phyloP scores from a whole-genome alignment of 2,888 invertebrate genomes.

The Drosophila diplacantha region DNA sequence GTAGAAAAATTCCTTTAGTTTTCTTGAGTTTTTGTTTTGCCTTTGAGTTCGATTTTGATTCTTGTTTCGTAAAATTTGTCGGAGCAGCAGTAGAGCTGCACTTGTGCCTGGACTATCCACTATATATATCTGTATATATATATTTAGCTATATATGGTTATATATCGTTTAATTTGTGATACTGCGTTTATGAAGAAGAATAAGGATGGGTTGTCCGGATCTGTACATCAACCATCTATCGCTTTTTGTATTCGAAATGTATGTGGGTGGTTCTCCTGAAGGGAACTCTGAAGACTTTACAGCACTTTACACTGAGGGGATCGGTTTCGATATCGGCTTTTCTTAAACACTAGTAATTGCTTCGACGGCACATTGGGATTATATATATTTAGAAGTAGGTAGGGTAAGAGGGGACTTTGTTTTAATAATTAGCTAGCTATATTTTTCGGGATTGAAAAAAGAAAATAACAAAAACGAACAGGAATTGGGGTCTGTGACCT shows the following conservation, averaged over 20 bases:
- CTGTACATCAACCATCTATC: conserved; percentile 17
- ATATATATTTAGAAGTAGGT: conserved; percentile 3
- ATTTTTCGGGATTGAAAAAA: conserved; percentile 12
- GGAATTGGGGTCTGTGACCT: conserved; percentile 17
- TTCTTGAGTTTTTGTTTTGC: conserved; percentile 4
- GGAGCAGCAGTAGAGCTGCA: conserved; percentile 25
- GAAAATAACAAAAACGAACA: conserved; percentile 16
- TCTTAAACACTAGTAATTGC: conserved; percentile 75
- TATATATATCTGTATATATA: conserved; percentile 36
- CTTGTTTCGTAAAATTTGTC: conserved; percentile 33
- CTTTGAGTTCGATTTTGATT: conserved; percentile 43
- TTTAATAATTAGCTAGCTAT: conserved; percentile 23
- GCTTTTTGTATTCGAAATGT: conserved; percentile 54
- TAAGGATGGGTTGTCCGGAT: conserved; percentile 19
- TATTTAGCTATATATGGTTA: conserved; percentile 23
- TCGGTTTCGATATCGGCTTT: conserved; percentile 40
- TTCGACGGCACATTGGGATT: conserved; percentile 65
- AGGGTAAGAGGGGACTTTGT: conserved; percentile 1
- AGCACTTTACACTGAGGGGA: conserved; percentile 26
- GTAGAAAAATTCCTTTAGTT: conserved; percentile 29
- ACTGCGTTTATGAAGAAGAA: conserved; percentile 42
- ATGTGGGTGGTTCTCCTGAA: conserved; percentile 12
- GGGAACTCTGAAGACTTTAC: conserved; percentile 42
- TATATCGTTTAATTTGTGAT: conserved; percentile 54
- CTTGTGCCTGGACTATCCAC: conserved; percentile 39